Base-by-base conservation (phyloP, 1,140 invertebrate species). In the Papilio helenus region DNA sequence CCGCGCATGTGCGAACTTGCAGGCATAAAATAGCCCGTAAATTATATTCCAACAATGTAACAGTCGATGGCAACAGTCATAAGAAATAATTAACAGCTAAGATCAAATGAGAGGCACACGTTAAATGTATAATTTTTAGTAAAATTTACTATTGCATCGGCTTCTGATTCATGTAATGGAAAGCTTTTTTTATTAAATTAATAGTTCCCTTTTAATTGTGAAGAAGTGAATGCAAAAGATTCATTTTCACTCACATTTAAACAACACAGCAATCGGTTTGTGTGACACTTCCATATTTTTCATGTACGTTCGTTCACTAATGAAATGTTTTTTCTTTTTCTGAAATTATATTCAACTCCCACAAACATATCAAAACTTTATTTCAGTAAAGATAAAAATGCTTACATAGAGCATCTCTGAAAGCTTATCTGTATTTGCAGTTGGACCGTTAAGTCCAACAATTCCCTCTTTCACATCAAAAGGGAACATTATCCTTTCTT, bases 401-500 rank as follows among this genome's bases (percentile, higher is more conserved):
- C 61, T 68, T 34, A 65, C 61, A 65, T 73, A 73, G 42, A 73
- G 49, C 85, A 87, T 81, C 81, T 76, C 61, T 80, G 82, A 83
- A 86, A 84, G 81, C 72, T 83, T 86, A 86, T 87, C 86, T 89
- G 84, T 87, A 79, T 85, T 86, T 85, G 87, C 85, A 87, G 83
- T 85, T 72, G 79, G 76, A 83, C 73, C 84, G 81, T 78, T 84
- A 84, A 81, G 81, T 79, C 81, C 83, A 85, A 84, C 89, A 88
- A 89, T 89, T 90, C 87, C 84, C 79, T 86, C 82, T 84, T 84
- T 88, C 90, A 89, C 92, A 91, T 93, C 89, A 92, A 92, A 90
- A 82, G 84, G 88, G 86, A 87, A 91, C 88, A 91, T 93, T 94
- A 94, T 94, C 93, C 93, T 92, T 94, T 94, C 92, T 92, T 91